Evolutionary conservation across 2,113 vertebrate genomes (phyloP).

Genomic region (Cryptoleucopteryx plumbea): DNA sequence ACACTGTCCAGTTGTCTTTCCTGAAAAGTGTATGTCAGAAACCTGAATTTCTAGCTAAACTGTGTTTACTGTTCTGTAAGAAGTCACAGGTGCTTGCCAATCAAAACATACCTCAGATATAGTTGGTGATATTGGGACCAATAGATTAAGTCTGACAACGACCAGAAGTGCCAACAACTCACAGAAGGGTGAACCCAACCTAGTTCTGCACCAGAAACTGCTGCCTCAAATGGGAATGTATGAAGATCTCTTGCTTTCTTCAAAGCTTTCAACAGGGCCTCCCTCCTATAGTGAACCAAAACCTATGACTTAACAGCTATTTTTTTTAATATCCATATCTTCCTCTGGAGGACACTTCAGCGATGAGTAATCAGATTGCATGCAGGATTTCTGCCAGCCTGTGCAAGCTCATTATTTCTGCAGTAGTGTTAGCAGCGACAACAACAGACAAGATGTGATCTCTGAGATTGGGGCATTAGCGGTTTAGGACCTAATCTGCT

Average conservation of each 20-base stretch:
- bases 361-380: neutral
- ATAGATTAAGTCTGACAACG: neutral
- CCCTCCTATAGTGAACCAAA: neutral
- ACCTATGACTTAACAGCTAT: neutral
- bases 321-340: neutral
- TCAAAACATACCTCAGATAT: neutral
- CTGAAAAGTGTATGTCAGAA: neutral
- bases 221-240: fast-evolving
- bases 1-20: neutral
- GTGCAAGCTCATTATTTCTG: neutral
- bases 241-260: neutral
- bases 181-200: neutral
- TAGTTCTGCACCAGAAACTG: neutral
- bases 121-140: neutral
- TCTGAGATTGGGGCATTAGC: neutral
- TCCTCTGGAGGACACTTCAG: neutral
- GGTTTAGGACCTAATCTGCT: slow-evolving; percentile 1
- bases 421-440: neutral
- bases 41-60: neutral
- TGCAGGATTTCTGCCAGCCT: neutral
- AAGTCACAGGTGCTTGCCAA: neutral
- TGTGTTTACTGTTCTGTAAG: neutral
- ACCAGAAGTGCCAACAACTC: neutral
- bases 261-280: neutral
- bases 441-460: neutral